Conservation (phyloP, 2,888 invertebrate species). For the Drosophila sordidula region DNA sequence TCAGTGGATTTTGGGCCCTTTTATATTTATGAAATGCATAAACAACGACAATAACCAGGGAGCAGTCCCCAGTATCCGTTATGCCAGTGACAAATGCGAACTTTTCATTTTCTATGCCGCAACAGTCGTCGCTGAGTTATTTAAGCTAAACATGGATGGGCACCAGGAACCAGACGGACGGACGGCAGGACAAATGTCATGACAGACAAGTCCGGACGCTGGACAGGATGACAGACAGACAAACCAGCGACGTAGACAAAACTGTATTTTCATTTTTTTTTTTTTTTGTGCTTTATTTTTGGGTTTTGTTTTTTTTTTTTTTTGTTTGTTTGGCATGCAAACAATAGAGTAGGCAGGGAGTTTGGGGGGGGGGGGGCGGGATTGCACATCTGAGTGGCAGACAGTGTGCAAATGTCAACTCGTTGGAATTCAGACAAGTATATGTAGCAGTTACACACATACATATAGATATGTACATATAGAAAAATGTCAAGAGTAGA, state of each 20-base stretch:
- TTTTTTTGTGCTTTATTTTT: conserved; percentile 4
- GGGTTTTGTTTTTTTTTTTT: conserved; percentile 5
- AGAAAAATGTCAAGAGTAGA: conserved; percentile 41
- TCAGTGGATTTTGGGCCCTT: conserved; percentile 63
- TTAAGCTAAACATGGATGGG: conserved; percentile 66
- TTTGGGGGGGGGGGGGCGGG: conserved; percentile 29
- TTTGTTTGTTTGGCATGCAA: conserved; percentile 43
- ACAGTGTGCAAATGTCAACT: conserved; percentile 81
- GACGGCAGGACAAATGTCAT: conserved; percentile 56
- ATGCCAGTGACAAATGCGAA: conserved; percentile 61
- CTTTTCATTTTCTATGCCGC: conserved; percentile 62
- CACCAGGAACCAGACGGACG: conserved; percentile 29
- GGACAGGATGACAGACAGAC: conserved; percentile 42
- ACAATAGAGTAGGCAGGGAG: conserved; percentile 36
- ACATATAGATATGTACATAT: conserved; percentile 6
- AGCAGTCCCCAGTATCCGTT: conserved; percentile 39
- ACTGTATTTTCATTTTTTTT: conserved; percentile 37
- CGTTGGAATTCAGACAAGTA: conserved; percentile 56
- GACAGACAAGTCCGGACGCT: conserved; percentile 59
- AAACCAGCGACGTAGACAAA: conserved; percentile 48
- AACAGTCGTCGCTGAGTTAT: conserved; percentile 62
- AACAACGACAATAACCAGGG: conserved; percentile 51
- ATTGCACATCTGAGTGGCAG: conserved; percentile 74
- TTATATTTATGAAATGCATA: conserved; percentile 70
- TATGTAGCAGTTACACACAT: conserved; percentile 34